Evolutionary conservation across 2,888 invertebrate species (phyloP).

Genomic region (Noctuana brunneofusca): DNA sequence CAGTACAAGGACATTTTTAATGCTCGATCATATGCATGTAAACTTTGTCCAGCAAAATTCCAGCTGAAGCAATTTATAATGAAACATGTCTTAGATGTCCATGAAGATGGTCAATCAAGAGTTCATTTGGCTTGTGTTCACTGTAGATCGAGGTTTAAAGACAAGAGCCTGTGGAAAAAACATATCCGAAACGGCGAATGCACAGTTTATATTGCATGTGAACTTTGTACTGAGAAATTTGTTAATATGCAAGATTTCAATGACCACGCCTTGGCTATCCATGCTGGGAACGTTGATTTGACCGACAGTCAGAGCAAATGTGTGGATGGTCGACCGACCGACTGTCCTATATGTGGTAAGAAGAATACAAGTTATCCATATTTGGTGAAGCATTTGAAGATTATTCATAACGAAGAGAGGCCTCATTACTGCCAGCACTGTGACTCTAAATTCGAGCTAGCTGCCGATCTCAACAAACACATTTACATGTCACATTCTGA

Average conservation of each 20-base stretch:
- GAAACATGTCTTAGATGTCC: constrained; percentile 77
- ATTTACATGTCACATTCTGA: constrained; percentile 83
- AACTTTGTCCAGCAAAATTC: constrained; percentile 77
- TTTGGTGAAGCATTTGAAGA: constrained; percentile 82
- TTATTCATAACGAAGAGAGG: constrained; percentile 73
- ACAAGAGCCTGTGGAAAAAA: constrained; percentile 71
- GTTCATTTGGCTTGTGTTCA: constrained; percentile 72
- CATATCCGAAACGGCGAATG: constrained; percentile 81
- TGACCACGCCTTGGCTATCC: constrained; percentile 72
- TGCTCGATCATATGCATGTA: constrained; percentile 77
- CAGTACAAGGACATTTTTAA: constrained; percentile 79
- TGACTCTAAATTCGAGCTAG: constrained; percentile 79
- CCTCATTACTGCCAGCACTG: constrained; percentile 84
- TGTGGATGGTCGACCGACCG: constrained; percentile 74
- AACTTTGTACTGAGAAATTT: constrained; percentile 75
- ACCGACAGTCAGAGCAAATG: constrained; percentile 69
- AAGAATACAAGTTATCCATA: constrained; percentile 81
- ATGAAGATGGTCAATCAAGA: constrained; percentile 75
- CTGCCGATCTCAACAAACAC: constrained; percentile 82
- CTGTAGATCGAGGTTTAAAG: constrained; percentile 73
- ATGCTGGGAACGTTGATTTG: constrained; percentile 72
- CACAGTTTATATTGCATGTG: constrained; percentile 82
- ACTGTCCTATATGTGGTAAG: constrained; percentile 82
- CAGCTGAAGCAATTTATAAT: constrained; percentile 79
- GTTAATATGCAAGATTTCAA: constrained; percentile 75